Conservation (phyloP, 2,797 vertebrate genomes). For the Myioborus melanocephalus region DNA sequence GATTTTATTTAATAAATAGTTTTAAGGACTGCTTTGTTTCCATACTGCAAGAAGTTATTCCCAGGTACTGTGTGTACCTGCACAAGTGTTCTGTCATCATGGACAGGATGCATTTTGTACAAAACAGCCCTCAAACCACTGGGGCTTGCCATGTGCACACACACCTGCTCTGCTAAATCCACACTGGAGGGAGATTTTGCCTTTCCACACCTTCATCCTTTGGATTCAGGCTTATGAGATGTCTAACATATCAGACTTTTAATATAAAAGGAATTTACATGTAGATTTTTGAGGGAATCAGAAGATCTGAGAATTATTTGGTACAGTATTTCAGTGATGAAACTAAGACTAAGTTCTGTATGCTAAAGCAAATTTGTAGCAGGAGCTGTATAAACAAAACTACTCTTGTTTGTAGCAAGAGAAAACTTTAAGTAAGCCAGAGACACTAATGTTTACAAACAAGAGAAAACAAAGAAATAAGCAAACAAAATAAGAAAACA, state of each 20-base stretch:
- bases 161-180: not conserved
- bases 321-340: not conserved
- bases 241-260: not conserved
- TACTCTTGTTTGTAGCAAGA: not conserved
- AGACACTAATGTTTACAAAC: not conserved
- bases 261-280: not conserved
- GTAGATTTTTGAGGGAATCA: not conserved
- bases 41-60: not conserved
- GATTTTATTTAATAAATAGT: not conserved
- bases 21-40: not conserved
- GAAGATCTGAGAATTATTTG: not conserved
- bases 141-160: rapidly evolving
- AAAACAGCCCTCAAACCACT: not conserved
- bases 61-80: not conserved
- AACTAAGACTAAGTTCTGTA: not conserved
- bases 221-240: not conserved
- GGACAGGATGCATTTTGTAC: not conserved
- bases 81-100: not conserved
- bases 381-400: not conserved
- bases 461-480: not conserved
- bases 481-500: not conserved
- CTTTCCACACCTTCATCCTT: not conserved
- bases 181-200: not conserved
- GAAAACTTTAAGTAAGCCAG: not conserved
- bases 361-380: not conserved